Conservation (phyloP, 1,140 invertebrate genomes). For the Maniola jurtina region DNA sequence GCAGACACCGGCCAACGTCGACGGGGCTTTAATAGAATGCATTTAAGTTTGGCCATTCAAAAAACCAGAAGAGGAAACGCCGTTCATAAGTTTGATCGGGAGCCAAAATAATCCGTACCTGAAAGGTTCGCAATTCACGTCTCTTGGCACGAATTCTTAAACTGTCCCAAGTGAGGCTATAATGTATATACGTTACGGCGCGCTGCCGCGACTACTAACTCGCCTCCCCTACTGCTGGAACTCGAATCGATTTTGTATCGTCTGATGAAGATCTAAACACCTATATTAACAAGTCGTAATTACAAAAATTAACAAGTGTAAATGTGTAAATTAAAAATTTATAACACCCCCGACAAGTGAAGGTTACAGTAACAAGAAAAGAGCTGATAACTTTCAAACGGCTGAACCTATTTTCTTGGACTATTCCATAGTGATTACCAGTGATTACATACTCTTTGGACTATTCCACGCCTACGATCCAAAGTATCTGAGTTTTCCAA, state of each 20-base stretch:
- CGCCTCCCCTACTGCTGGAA: not conserved
- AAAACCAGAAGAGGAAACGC: slow-evolving; percentile 55
- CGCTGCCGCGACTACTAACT: slow-evolving; percentile 4
- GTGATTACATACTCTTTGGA: no score
- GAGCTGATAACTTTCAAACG: no score
- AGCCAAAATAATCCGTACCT: slow-evolving; percentile 70
- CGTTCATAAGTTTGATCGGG: slow-evolving; percentile 58
- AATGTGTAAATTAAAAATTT: no score
- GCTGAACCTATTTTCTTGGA: no score
- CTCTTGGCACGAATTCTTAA: slow-evolving; percentile 65
- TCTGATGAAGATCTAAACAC: not conserved
- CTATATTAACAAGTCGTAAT: not conserved
- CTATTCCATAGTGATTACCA: no score
- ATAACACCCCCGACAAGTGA: no score
- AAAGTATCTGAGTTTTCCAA: no score
- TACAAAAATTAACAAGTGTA: no score
- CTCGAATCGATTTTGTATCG: not conserved
- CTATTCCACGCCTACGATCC: no score
- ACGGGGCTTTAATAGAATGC: slow-evolving; percentile 48
- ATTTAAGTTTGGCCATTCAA: slow-evolving; percentile 50
- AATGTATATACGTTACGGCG: slow-evolving; percentile 30
- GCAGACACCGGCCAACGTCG: slow-evolving; percentile 30
- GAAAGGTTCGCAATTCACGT: slow-evolving; percentile 59
- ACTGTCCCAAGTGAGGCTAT: slow-evolving; percentile 47
- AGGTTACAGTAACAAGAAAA: no score